Base-by-base conservation (phyloP, 1,140 invertebrate genomes). In the Sitodiplosis mosellana region DNA sequence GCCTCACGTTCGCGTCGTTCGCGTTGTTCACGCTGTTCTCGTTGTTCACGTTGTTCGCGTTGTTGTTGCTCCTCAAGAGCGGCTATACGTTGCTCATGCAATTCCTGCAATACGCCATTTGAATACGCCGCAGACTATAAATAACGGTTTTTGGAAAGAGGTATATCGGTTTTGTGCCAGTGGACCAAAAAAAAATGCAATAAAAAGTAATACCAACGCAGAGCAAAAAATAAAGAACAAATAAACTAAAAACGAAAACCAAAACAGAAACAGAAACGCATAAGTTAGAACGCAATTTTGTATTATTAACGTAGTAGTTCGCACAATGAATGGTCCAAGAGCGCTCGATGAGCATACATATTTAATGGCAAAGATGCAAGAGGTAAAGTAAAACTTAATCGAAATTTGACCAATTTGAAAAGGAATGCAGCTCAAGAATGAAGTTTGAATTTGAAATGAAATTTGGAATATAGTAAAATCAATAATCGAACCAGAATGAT, bases 21-120 rank as follows among this genome's bases (percentile, higher is more conserved):
- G 65, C 59, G 54, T 46, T 59, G 60, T 15, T 64, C 60, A 48
- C 64, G 60, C 47, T 69, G 69, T 56, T 66, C 66, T 1, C 61
- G 56, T 27, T 66, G 74, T 56, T 83, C 80, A 64, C 81, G 80
- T 58, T 87, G 81, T 59, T 89, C 83, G 74, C 85, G 80, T 27
- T 27, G 54, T 47, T 59, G 60, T 15, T 64, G 61, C 47, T 65
- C 59, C 47, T 69, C 70, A 56, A 65, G 64, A 1, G 61, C 56
- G 27, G 67, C 74, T 56, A 83, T 80, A 65, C 81, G 80, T 58
- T 87, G 81, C 59, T 89, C 83, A 74, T 84, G 80, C 57, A 86
- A 73, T 76, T 89, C 74, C 72, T 81, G 70, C 52, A 66, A 66
- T 54, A 63, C 58, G 56, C 60, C 58, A 63, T 63, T 60, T 56